A percentile compares a stretch with the other conserved stretches of the same genome.
These are phyloP conservation scores for Octodonta nipae DNA, from an alignment of 2,888 invertebrate genomes.

Conservation along the genomic window DNA sequence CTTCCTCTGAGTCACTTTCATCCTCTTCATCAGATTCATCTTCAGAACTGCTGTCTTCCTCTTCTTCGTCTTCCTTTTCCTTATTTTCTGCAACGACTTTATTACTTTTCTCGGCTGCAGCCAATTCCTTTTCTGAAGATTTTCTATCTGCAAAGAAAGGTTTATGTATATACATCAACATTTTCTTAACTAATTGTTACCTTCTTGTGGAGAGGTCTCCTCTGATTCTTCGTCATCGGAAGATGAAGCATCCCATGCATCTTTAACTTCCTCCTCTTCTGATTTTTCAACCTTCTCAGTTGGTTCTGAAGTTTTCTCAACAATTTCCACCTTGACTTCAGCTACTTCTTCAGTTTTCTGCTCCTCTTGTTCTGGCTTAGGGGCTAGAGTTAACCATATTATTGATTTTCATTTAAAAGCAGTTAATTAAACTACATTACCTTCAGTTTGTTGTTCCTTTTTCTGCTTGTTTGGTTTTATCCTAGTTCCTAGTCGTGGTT, in stretches of 20 bases:
- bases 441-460: conserved; percentile 39
- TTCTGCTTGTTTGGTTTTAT: conserved; percentile 56
- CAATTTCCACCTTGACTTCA: conserved; percentile 26
- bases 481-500: conserved; percentile 56
- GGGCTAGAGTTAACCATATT: not conserved
- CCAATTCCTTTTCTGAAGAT: not conserved
- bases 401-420: not conserved
- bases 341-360: conserved; percentile 14
- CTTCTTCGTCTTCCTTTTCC: conserved; percentile 16
- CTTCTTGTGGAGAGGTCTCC: conserved; percentile 24
- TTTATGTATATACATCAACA: not conserved
- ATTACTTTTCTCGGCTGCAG: not conserved
- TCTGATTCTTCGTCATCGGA: conserved; percentile 44
- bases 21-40: conserved; percentile 27
- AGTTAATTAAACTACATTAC: conserved; percentile 6
- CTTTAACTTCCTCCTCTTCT: conserved; percentile 53
- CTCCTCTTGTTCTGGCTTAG: conserved; percentile 12
- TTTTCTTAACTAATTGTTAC: conserved; percentile 2
- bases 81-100: conserved; percentile 2
- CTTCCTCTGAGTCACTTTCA: conserved; percentile 44
- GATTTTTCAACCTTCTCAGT: conserved; percentile 26
- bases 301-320: conserved; percentile 16
- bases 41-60: conserved; percentile 23
- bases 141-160: not conserved
- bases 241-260: conserved; percentile 66